phyloP scores from a whole-genome alignment of 2,888 invertebrate genomes.

The Chaitophorus viminalis region DNA sequence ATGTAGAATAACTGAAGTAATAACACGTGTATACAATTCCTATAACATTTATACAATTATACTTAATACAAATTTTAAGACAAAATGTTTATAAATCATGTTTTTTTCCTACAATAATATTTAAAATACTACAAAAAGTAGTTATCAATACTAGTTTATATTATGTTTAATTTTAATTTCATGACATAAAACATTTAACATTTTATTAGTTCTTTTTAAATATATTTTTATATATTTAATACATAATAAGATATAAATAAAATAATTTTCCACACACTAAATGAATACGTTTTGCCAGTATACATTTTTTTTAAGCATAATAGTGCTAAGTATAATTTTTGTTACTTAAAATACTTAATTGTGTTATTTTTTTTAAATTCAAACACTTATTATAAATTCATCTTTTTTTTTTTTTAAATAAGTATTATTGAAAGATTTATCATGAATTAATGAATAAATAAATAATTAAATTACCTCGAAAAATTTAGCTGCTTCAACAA shows the following conservation, averaged over 20 bases:
- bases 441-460: not conserved
- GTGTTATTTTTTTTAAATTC: not conserved
- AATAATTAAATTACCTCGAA: conserved; percentile 71
- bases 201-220: not conserved
- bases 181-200: not conserved
- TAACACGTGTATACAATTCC: too few species aligned
- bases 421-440: not conserved
- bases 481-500: conserved; percentile 77
- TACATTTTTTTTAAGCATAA: conserved; percentile 4
- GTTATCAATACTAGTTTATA: not conserved
- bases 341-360: conserved; percentile 31
- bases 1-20: too few species aligned
- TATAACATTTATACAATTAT: too few species aligned
- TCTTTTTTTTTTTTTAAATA: not conserved
- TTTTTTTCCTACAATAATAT: not conserved
- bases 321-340: not conserved
- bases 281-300: not conserved
- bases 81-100: too few species aligned
- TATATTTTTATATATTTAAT: not conserved
- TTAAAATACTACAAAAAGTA: not conserved
- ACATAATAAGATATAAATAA: not conserved
- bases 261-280: not conserved
- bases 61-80: too few species aligned
- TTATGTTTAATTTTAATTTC: not conserved
- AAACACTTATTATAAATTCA: not conserved